Base-by-base conservation (phyloP, 2,113 vertebrate species). In the Semnornis frantzii region DNA sequence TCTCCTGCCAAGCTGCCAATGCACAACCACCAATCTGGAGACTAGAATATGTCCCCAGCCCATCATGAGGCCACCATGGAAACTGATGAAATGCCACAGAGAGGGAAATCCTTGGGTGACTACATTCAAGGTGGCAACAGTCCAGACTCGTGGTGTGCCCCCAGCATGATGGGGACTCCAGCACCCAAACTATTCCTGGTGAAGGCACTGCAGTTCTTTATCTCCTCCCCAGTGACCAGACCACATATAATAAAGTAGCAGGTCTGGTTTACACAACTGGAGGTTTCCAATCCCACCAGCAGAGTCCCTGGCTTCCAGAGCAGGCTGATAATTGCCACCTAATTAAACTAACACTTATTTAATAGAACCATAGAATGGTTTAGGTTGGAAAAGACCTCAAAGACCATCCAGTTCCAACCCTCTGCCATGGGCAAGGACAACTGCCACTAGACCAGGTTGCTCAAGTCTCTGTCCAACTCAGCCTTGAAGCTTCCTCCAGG, bases 211-310 rank as follows among this genome's bases (percentile, higher is more conserved):
- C 3, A 15, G 93, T 87, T 95, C 85, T 95, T 96, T 81, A 89
- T 94, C 94, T 95, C 94, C 95, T 24, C 95, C 89, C 91, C 95
- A 95, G 94, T 96, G 95, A 92, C 94, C 91, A 93, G 68, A 92
- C 60, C 72, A 89, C 85, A 91, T 31, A 87, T 58, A 85, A 92
- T 88, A 82, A 92, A 89, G 64, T 20, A 1, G 50, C 57, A 34
- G 24, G 25, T 66, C 68, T 68, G 73, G 24, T 58, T 89, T 20
- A 1, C 0, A 10, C 64, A 15, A 10, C 5, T 1, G 37, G 55
- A 81, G 25, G 44, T 82, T 92, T 85, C 85, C 89, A 92, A 58
- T 31, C 23, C 31, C 60, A 11, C 4, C 8, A 85, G 42, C 64
- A 73, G 65, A 85, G 42, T 44, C 93, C 46, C 73, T 31, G 70